Evolutionary conservation across 2,797 vertebrate species (phyloP).

Genomic region (Streptopelia turtur): DNA sequence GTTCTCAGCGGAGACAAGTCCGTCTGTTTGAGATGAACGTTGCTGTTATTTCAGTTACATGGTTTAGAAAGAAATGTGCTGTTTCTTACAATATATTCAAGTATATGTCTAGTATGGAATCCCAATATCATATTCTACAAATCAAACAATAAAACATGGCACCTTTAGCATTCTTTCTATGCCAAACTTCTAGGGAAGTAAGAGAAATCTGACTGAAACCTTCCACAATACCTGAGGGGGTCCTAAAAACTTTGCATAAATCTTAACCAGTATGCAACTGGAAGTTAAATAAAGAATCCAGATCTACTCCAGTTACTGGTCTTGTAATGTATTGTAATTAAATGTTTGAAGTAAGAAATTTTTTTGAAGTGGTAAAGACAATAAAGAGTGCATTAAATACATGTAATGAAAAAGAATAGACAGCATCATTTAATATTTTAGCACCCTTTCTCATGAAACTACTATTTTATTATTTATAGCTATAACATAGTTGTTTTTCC

Average conservation of each 20-base stretch:
- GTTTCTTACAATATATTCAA: not conserved
- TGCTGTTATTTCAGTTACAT: not conserved
- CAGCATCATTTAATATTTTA: constrained; percentile 60
- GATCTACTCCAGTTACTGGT: not conserved
- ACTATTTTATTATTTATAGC: constrained; percentile 49
- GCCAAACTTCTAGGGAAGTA: not conserved
- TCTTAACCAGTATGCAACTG: not conserved
- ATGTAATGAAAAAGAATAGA: constrained; percentile 36
- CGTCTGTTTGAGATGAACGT: not conserved
- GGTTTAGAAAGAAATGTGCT: not conserved
- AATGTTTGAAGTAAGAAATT: not conserved
- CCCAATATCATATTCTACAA: not conserved
- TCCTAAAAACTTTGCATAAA: not conserved
- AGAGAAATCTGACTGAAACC: not conserved
- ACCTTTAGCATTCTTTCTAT: not conserved
- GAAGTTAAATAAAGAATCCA: not conserved
- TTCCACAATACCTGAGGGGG: not conserved
- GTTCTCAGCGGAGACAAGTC: not conserved
- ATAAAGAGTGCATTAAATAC: constrained; percentile 45
- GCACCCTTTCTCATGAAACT: constrained; percentile 20
- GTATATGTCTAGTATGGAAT: not conserved
- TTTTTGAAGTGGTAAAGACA: constrained; percentile 11
- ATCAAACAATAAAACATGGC: not conserved
- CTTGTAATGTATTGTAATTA: not conserved
- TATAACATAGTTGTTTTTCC: constrained; percentile 27